phyloP scores from a whole-genome alignment of 1,140 invertebrate genomes.

The Drosophila arizonae region DNA sequence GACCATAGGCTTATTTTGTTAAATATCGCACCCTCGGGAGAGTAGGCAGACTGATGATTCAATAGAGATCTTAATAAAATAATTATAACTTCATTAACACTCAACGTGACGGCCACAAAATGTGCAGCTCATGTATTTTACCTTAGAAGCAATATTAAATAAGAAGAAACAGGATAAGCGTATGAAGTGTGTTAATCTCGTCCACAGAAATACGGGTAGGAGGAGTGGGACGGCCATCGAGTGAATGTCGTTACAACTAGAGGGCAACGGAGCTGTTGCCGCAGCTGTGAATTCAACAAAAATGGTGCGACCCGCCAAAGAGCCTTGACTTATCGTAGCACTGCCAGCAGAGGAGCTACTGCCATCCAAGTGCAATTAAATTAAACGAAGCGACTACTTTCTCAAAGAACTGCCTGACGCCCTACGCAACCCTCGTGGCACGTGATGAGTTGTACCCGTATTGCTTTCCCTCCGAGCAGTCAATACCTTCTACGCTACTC shows the following conservation, averaged over 20 bases:
- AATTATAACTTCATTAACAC: too few species aligned
- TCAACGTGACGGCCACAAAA: too few species aligned
- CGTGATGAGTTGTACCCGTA: slow-evolving; percentile 41
- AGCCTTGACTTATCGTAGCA: slow-evolving; percentile 36
- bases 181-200: background rate
- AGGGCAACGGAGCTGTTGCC: slow-evolving; percentile 24
- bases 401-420: slow-evolving; percentile 17
- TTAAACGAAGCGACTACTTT: slow-evolving; percentile 42
- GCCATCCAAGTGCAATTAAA: slow-evolving; percentile 41
- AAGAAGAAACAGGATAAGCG: too few species aligned
- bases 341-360: slow-evolving; percentile 14
- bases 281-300: slow-evolving; percentile 56
- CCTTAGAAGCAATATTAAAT: too few species aligned
- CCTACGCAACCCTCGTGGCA: slow-evolving; percentile 24
- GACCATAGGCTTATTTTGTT: too few species aligned
- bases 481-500: background rate
- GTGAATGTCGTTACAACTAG: slow-evolving; percentile 54
- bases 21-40: too few species aligned
- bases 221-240: slow-evolving; percentile 14
- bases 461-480: background rate
- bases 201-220: background rate
- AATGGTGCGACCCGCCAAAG: slow-evolving; percentile 62
- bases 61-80: too few species aligned
- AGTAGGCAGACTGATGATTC: too few species aligned
- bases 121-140: too few species aligned